phyloP scores from a whole-genome alignment of 1,140 invertebrate genomes.

The Zaprionus capensis region DNA sequence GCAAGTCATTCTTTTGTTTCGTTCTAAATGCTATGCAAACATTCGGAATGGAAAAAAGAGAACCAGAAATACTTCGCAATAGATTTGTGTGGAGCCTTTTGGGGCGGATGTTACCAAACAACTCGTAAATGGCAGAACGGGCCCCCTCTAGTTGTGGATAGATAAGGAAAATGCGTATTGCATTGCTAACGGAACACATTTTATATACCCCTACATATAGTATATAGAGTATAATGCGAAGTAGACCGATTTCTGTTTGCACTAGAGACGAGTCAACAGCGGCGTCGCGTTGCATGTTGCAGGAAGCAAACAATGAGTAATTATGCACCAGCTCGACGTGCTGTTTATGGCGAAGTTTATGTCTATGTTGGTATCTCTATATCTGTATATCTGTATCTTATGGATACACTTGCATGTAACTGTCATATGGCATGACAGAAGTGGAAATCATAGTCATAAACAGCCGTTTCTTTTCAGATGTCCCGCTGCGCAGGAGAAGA shows the following conservation, averaged over 20 bases:
- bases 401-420: slow-evolving; percentile 30
- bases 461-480: slow-evolving; percentile 27
- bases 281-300: slow-evolving; percentile 64
- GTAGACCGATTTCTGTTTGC: slow-evolving; percentile 62
- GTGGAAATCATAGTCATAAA: slow-evolving; percentile 72
- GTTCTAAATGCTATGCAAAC: slow-evolving; percentile 24
- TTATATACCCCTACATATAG: slow-evolving; percentile 5
- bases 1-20: slow-evolving; percentile 10
- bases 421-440: slow-evolving; percentile 29
- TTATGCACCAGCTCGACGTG: slow-evolving; percentile 56
- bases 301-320: slow-evolving; percentile 78
- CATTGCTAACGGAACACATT: slow-evolving; percentile 50
- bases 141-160: slow-evolving; percentile 4
- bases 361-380: slow-evolving; percentile 3
- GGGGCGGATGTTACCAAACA: slow-evolving; percentile 43
- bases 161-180: slow-evolving; percentile 78
- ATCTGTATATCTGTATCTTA: slow-evolving; percentile 23
- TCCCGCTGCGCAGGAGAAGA: slow-evolving; percentile 4
- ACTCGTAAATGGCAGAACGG: not conserved
- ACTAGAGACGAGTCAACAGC: slow-evolving; percentile 38
- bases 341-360: slow-evolving; percentile 50
- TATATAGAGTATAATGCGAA: slow-evolving; percentile 39
- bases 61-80: slow-evolving; percentile 31
- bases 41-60: not conserved
- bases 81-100: slow-evolving; percentile 28